A percentile compares a stretch with the other conserved stretches of the same genome.
Conservation (phyloP, 2,888 invertebrate genomes). For the Chrysina gloriosa region DNA sequence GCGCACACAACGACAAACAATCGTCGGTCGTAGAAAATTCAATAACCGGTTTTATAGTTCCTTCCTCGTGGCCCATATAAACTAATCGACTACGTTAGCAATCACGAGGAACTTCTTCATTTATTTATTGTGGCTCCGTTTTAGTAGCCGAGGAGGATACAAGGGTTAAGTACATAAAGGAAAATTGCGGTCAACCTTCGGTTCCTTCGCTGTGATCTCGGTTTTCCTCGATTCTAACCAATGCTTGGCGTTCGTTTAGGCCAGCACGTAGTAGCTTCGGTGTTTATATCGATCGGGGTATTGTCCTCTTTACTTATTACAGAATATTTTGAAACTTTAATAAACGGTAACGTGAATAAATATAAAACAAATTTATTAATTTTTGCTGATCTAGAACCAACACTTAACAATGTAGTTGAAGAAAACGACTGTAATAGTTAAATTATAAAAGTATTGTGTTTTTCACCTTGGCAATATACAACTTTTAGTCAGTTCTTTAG, state of each 20-base stretch:
- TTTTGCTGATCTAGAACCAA: too few species aligned
- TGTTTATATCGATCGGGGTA: not conserved
- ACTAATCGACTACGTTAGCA: constrained; percentile 19
- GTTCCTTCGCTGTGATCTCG: not conserved
- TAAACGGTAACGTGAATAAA: too few species aligned
- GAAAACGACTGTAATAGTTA: too few species aligned
- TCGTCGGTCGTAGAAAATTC: constrained; percentile 8
- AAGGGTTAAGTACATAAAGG: not conserved
- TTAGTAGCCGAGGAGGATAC: not conserved
- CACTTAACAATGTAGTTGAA: too few species aligned
- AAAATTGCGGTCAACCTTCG: not conserved
- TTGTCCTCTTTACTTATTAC: not conserved
- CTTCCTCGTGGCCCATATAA: constrained; percentile 10
- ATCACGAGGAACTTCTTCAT: constrained; percentile 4
- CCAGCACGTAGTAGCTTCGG: not conserved
- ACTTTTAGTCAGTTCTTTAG: too few species aligned
- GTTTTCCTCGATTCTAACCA: not conserved
- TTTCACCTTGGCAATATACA: too few species aligned
- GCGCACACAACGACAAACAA: not conserved
- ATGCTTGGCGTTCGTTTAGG: not conserved
- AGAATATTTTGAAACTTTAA: not conserved
- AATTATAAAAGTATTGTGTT: too few species aligned
- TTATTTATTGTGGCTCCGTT: constrained; percentile 2
- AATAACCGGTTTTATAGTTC: constrained; percentile 8
- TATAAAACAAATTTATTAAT: too few species aligned